Evolutionary conservation across 1,140 invertebrate species (phyloP).

Genomic region (Caenorhabditis remanei): DNA sequence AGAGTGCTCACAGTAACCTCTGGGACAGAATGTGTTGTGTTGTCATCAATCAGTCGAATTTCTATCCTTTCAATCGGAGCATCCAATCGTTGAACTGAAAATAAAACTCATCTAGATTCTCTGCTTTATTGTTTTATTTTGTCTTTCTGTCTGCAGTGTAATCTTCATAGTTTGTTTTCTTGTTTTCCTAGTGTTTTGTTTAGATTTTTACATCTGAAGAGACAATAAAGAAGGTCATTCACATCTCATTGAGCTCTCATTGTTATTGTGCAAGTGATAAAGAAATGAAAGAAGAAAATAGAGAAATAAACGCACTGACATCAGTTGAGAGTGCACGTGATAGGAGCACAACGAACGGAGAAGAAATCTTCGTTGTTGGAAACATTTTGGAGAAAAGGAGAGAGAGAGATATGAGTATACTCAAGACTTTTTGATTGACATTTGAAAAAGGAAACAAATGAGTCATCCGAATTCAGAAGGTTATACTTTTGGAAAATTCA

Average conservation of each 20-base stretch:
- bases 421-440: not conserved
- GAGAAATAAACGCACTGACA: too few relatives aligned
- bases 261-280: too few relatives aligned
- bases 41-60: constrained; percentile 62
- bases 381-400: not conserved
- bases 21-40: constrained; percentile 13
- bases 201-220: not conserved
- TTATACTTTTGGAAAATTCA: too few relatives aligned
- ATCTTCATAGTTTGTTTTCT: not conserved
- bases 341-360: not conserved
- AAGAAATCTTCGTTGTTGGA: not conserved
- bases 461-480: not conserved
- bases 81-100: constrained; percentile 61
- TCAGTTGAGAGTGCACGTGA: constrained; percentile 33
- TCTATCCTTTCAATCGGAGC: constrained; percentile 64
- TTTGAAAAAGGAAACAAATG: not conserved
- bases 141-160: not conserved
- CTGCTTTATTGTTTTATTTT: not conserved
- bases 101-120: not conserved
- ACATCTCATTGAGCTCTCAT: too few relatives aligned
- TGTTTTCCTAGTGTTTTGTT: not conserved
- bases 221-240: not conserved
- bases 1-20: not conserved
- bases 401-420: not conserved
- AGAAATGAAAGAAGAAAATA: not conserved